Evolutionary conservation across 2,888 invertebrate species (phyloP).

Genomic region (Laothoe populi): DNA sequence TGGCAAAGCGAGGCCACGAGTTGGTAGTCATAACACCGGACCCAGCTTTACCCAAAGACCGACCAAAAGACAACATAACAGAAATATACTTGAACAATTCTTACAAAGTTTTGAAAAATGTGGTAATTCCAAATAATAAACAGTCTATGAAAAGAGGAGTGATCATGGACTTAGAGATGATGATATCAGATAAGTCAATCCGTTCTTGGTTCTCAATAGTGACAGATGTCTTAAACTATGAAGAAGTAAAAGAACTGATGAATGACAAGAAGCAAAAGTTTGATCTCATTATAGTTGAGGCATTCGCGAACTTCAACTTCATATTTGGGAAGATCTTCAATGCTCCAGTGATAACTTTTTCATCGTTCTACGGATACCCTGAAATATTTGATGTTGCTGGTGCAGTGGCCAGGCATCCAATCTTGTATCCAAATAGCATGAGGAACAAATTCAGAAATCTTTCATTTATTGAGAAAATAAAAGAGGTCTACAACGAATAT

Average conservation of each 20-base stretch:
- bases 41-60: conserved; percentile 28
- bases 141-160: conserved; percentile 18
- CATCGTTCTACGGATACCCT: conserved; percentile 40
- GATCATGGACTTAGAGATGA: conserved; percentile 3
- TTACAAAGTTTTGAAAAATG: background rate
- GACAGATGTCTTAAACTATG: conserved; percentile 5
- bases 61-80: conserved; percentile 28
- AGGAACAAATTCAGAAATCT: conserved; percentile 38
- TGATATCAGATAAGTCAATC: background rate
- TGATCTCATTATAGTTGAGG: conserved; percentile 49
- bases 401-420: conserved; percentile 43
- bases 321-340: conserved; percentile 45
- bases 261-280: conserved; percentile 46
- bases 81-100: conserved; percentile 25
- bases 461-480: conserved; percentile 38
- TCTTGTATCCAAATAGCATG: conserved; percentile 37
- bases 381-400: conserved; percentile 42
- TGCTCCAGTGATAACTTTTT: conserved; percentile 45
- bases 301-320: conserved; percentile 37
- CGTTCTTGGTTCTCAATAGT: conserved; percentile 28
- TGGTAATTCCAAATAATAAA: background rate
- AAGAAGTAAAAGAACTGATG: conserved; percentile 39
- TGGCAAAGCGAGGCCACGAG: conserved; percentile 30
- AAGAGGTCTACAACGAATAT: conserved; percentile 39
- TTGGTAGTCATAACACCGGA: conserved; percentile 28